These are phyloP conservation scores for Paracanthobrama guichenoti DNA, from an alignment of 2,113 vertebrate species.

Conservation along the genomic window DNA sequence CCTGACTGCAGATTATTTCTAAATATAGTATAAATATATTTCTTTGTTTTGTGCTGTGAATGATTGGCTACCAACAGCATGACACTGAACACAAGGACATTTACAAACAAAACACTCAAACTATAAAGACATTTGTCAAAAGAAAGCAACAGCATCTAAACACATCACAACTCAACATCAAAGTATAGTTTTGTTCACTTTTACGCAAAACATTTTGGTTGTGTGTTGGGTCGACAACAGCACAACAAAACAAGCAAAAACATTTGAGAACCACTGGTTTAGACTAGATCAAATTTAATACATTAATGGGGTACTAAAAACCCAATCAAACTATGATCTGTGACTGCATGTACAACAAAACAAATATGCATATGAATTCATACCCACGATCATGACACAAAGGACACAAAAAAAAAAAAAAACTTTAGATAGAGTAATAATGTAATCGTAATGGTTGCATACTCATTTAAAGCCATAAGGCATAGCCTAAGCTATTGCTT, in stretches of 20 bases:
- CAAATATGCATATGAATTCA: not conserved
- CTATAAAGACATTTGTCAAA: not conserved
- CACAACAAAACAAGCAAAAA: not conserved
- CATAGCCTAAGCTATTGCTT: conserved; percentile 63
- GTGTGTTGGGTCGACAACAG: too few species aligned
- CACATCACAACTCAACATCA: not conserved
- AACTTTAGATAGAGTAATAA: conserved; percentile 52
- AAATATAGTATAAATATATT: too few species aligned
- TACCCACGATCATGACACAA: conserved; percentile 44
- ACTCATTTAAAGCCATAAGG: conserved; percentile 55
- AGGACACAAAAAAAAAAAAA: not conserved
- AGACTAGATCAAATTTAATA: not conserved
- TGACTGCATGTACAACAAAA: not conserved
- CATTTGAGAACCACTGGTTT: not conserved
- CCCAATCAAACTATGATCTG: not conserved
- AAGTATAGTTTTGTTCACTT: not conserved
- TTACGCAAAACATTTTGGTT: too few species aligned
- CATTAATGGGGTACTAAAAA: conserved; percentile 8
- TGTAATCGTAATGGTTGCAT: conserved; percentile 51
- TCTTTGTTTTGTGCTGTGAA: not conserved
- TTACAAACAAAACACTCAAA: not conserved
- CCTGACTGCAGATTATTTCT: not conserved
- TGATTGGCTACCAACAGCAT: not conserved
- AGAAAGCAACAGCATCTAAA: not conserved
- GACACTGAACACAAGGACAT: not conserved